Evolutionary conservation across 2,888 invertebrate genomes (phyloP).

Genomic region (Coelogynopora nodosa): DNA sequence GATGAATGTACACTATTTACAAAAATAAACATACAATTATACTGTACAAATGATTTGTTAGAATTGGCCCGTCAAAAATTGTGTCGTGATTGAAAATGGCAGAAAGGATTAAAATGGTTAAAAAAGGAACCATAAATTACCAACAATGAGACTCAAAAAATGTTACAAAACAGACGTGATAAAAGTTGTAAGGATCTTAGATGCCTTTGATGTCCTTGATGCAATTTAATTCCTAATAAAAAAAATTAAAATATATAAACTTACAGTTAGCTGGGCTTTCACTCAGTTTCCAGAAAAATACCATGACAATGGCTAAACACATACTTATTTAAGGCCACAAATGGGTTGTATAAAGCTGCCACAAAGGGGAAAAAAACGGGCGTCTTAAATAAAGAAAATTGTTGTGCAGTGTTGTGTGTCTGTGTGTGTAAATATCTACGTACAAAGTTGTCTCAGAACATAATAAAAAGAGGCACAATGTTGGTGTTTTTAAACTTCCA

Average conservation of each 20-base stretch:
- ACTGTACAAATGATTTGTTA: too few species aligned
- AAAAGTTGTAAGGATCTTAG: not conserved
- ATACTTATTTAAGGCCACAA: not conserved
- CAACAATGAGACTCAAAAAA: not conserved
- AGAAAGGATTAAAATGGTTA: not conserved
- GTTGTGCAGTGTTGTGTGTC: too few species aligned
- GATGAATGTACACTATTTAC: too few species aligned
- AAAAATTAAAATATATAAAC: too few species aligned
- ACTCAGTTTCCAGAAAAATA: too few species aligned
- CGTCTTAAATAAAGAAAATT: not conserved
- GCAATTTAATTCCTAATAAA: too few species aligned
- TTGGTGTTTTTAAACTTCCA: not conserved
- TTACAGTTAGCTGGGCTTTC: too few species aligned
- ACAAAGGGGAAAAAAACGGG: not conserved
- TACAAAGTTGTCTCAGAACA: too few species aligned
- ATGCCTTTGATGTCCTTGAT: too few species aligned
- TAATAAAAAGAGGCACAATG: not conserved
- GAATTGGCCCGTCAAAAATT: not conserved
- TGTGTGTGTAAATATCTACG: too few species aligned
- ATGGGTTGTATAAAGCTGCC: not conserved
- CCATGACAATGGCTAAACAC: too few species aligned
- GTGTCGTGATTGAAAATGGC: not conserved
- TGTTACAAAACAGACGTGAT: not conserved
- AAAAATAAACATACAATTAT: too few species aligned
- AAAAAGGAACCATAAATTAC: not conserved